Evolutionary conservation across 1,140 invertebrate species (phyloP).

Genomic region (Caenorhabditis tropicalis): DNA sequence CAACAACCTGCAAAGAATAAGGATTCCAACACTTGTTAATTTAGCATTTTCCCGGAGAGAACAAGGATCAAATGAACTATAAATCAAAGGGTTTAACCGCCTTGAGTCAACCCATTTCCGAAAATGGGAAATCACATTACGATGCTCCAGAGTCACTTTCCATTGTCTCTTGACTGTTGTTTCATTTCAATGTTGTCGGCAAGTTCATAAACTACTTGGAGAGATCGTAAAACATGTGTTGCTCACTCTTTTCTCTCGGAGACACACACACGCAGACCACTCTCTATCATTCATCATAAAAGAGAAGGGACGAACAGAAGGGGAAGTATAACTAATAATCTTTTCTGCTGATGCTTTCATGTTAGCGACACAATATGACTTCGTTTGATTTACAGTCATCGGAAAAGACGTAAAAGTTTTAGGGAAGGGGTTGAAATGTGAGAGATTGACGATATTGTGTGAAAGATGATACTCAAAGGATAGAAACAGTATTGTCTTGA

Average conservation of each 20-base stretch:
- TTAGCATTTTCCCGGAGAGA: background rate
- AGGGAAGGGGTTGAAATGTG: background rate
- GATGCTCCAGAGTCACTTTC: background rate
- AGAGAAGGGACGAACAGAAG: background rate
- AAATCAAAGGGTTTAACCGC: background rate
- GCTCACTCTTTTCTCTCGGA: background rate
- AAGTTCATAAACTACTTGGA: slow-evolving; percentile 44
- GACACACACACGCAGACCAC: background rate
- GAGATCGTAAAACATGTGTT: slow-evolving; percentile 42
- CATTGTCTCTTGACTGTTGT: background rate
- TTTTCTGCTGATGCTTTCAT: background rate
- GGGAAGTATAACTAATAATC: slow-evolving; percentile 15
- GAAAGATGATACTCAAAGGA: too few relatives aligned
- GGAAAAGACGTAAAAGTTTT: background rate
- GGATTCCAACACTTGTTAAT: background rate
- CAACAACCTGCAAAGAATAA: too few relatives aligned
- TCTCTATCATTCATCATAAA: slow-evolving; percentile 25
- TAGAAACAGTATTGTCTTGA: too few relatives aligned
- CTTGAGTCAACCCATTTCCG: background rate
- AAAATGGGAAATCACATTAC: slow-evolving; percentile 38
- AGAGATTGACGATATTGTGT: background rate
- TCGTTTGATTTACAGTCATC: background rate
- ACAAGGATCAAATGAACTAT: background rate
- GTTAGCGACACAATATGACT: background rate
- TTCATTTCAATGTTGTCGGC: slow-evolving; percentile 6